phyloP scores from a whole-genome alignment of 2,797 vertebrate species.

The Acridotheres tristis region DNA sequence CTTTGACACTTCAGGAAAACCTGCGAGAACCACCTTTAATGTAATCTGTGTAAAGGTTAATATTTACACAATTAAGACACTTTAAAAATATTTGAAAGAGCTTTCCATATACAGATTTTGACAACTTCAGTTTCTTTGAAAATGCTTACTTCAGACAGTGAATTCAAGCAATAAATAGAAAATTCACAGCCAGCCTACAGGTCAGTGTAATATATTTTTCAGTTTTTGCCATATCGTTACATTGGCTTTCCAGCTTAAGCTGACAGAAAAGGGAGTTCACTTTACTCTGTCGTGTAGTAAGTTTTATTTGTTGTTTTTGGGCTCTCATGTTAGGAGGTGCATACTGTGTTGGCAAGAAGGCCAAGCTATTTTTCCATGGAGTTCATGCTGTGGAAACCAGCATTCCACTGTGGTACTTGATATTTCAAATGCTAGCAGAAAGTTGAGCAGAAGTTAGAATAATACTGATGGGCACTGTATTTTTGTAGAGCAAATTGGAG shows the following conservation, averaged over 20 bases:
- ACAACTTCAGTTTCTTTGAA: background rate
- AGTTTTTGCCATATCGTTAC: background rate
- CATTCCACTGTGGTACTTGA: constrained; percentile 21
- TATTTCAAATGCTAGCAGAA: constrained; percentile 48
- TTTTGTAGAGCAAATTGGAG: background rate
- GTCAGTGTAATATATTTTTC: background rate
- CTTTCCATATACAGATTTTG: background rate
- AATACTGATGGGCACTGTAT: background rate
- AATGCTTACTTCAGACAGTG: background rate
- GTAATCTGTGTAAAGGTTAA: background rate
- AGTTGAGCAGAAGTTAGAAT: constrained; percentile 46
- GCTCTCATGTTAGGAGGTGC: constrained; percentile 15
- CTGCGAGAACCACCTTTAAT: background rate
- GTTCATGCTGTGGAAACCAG: constrained; percentile 54
- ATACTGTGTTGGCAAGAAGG: constrained; percentile 32
- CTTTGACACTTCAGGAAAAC: background rate
- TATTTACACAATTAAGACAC: background rate
- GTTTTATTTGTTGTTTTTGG: constrained; percentile 61
- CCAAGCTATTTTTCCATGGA: constrained; percentile 56
- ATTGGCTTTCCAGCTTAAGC: background rate
- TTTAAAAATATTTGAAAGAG: background rate
- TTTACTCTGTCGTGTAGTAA: constrained; percentile 26
- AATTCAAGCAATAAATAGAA: background rate
- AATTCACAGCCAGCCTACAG: background rate
- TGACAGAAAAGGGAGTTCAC: constrained; percentile 58